Evolutionary conservation across 1,140 invertebrate species (phyloP), one percentile per base, ranked within the genome.

Genomic region (Ruditapes philippinarum): DNA sequence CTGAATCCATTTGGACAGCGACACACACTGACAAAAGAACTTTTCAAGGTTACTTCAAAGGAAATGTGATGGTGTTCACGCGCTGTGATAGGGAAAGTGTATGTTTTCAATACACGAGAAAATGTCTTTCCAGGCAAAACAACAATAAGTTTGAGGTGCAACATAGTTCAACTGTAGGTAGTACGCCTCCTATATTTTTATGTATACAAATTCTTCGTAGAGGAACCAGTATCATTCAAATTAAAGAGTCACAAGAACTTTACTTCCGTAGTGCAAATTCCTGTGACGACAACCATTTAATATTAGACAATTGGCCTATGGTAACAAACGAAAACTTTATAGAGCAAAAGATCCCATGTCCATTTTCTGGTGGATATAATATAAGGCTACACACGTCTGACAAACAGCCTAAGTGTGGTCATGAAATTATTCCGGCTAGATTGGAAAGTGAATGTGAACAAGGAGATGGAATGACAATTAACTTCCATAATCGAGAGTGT

Each of bases 371-470:
- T 1, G 93, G 92, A 51, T 93, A 92, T 86, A 92, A 93, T 81
- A 82, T 93, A 22, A 42, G 91, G 51, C 89, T 91, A 49, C 89
- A 87, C 54, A 88, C 85, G 49, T 89, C 91, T 25, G 90, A 92
- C 78, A 81, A 90, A 31, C 84, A 84, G 0, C 74, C 82, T 19
- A 86, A 92, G 3, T 92, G 93, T 49, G 76, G 36, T 0, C 79
- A 78, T 14, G 62, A 86, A 38, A 78, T 90, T 2, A 68, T 93
- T n/a, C 88, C 91, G 14, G 84, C 92, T 60, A 83, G 93, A 68
- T 79, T 93, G 31, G 93, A 93, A 70, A 93, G 93, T 81, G 92
- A 93, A 57, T 93, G 93, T 81, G 93, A 93, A 65, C 25, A 57
- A 51, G 91, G 88, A 14, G 93, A 93, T 82, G 93, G 93, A 19